phyloP scores from a whole-genome alignment of 2,113 vertebrate genomes.

The Mixornis gularis region DNA sequence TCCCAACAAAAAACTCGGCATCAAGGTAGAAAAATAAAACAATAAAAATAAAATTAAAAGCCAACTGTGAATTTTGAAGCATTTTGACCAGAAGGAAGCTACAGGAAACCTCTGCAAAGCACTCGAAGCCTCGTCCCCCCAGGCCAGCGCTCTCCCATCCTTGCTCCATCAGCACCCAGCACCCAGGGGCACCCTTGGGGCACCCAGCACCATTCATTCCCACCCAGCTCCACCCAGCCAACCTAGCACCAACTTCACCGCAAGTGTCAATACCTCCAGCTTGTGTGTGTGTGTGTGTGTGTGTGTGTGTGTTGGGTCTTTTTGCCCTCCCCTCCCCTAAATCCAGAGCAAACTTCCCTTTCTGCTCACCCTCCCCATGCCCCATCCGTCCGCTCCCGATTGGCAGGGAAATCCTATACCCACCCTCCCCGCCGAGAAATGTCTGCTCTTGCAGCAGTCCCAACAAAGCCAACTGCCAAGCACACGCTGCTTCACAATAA shows the following conservation, averaged over 20 bases:
- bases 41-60: neutral
- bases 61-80: neutral
- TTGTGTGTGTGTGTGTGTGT: neutral
- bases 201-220: conserved; percentile 11
- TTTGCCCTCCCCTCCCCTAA: conserved; percentile 23
- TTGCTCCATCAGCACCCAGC: neutral
- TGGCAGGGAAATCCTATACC: conserved; percentile 72
- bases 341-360: conserved; percentile 60
- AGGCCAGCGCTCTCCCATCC: neutral
- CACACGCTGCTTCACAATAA: conserved; percentile 70
- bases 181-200: neutral
- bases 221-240: conserved; percentile 35
- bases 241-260: conserved; percentile 40
- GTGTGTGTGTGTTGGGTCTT: neutral
- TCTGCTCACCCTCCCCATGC: conserved; percentile 57
- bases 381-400: conserved; percentile 63
- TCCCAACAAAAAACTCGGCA: neutral
- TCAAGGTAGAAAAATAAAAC: neutral
- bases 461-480: conserved; percentile 77
- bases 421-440: conserved; percentile 73
- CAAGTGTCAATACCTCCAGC: conserved; percentile 61
- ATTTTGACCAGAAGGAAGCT: neutral
- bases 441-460: conserved; percentile 73
- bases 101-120: neutral
- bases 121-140: neutral